phyloP scores from a whole-genome alignment of 2,888 invertebrate genomes.

The Netelia inedita region DNA sequence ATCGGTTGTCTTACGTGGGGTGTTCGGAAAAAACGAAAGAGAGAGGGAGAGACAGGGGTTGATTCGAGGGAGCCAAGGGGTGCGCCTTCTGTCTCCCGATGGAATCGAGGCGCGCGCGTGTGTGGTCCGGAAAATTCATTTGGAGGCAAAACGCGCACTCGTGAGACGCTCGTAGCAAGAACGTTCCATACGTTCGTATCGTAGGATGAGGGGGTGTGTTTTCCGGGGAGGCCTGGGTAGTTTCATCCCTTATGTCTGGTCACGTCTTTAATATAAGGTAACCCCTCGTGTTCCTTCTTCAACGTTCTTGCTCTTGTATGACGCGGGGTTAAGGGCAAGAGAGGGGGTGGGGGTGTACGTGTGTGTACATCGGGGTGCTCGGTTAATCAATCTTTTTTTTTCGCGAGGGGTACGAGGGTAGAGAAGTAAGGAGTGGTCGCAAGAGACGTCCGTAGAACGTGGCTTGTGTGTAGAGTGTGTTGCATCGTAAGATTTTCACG shows the following conservation, averaged over 20 bases:
- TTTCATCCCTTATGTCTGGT: conserved; percentile 82
- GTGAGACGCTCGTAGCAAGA: conserved; percentile 9
- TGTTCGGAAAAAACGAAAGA: background rate
- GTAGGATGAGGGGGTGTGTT: conserved; percentile 24
- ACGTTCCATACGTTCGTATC: background rate
- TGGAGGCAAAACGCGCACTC: conserved; percentile 52
- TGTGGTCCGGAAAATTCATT: conserved; percentile 50
- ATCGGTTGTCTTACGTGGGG: background rate
- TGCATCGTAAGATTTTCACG: conserved; percentile 15
- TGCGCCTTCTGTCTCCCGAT: conserved; percentile 42
- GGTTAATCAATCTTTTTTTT: conserved; percentile 80
- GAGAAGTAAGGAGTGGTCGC: conserved; percentile 9
- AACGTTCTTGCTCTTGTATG: conserved; percentile 56
- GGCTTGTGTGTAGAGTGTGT: background rate
- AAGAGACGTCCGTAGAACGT: conserved; percentile 31
- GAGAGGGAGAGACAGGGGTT: background rate
- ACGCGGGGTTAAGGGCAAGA: conserved; percentile 31
- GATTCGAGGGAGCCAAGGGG: conserved; percentile 24
- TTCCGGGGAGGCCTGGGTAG: conserved; percentile 61
- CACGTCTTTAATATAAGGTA: conserved; percentile 83
- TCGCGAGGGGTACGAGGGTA: conserved; percentile 24
- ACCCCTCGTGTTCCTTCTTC: conserved; percentile 53
- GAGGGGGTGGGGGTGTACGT: conserved; percentile 69
- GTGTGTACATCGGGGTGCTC: conserved; percentile 65
- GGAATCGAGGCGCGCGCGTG: conserved; percentile 44